A percentile compares a stretch with the other conserved stretches of the same genome.
Conservation (phyloP, 2,113 vertebrate genomes). For the Ranitomeya variabilis region DNA sequence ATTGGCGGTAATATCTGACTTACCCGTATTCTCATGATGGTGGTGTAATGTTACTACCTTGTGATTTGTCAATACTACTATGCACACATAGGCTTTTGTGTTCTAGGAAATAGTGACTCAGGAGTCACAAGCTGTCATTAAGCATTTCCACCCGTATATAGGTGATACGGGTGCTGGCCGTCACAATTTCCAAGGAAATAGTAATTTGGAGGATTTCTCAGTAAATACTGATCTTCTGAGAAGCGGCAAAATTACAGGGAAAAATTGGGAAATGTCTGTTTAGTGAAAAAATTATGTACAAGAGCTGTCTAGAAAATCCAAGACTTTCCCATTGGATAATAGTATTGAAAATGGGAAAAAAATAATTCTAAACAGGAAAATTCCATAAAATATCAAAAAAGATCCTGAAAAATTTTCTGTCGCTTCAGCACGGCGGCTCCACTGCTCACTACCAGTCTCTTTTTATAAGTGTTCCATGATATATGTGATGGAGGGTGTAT, state of each 20-base stretch:
- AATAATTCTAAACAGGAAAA: too few relatives aligned
- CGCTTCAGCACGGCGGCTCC: too few relatives aligned
- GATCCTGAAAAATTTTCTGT: too few relatives aligned
- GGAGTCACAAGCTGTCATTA: background rate
- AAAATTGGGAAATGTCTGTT: background rate
- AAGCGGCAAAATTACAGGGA: background rate
- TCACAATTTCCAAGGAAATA: background rate
- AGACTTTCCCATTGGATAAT: too few relatives aligned
- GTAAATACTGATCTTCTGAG: background rate
- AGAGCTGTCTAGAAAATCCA: too few relatives aligned
- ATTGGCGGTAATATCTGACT: background rate
- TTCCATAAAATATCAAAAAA: too few relatives aligned
- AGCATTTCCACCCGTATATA: background rate
- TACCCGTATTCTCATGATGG: background rate
- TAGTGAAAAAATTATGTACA: too few relatives aligned
- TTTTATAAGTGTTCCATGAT: too few relatives aligned
- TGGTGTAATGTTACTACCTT: background rate
- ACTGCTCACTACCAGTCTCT: too few relatives aligned
- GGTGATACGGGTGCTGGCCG: background rate
- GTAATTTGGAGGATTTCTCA: background rate
- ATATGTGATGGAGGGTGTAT: too few relatives aligned
- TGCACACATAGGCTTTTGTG: background rate
- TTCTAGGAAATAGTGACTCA: conserved; percentile 11
- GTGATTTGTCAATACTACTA: background rate
- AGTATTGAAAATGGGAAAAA: too few relatives aligned